These are phyloP conservation scores for Bedellia somnulentella DNA, from an alignment of 2,888 invertebrate genomes.

Conservation along the genomic window DNA sequence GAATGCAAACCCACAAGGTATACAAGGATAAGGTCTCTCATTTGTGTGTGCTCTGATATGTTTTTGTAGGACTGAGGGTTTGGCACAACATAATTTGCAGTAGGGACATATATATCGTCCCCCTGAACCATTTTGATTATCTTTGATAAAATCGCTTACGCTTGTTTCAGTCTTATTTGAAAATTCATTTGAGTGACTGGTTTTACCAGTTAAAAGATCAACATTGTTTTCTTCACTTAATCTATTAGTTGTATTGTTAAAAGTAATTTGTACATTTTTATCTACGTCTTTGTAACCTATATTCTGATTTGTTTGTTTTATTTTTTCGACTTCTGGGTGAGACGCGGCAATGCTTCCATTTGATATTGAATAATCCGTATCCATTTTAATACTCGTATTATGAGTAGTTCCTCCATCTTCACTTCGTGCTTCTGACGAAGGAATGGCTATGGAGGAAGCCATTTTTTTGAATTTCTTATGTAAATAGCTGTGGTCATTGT, in stretches of 20 bases:
- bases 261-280: conserved; percentile 60
- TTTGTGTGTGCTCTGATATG: conserved; percentile 93
- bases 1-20: conserved; percentile 87
- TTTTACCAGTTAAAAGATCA: conserved; percentile 54
- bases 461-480: conserved; percentile 94
- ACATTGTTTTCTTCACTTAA: conserved; percentile 52
- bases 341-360: conserved; percentile 50
- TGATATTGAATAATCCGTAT: conserved; percentile 30
- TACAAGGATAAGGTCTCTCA: conserved; percentile 89
- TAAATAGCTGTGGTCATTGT: conserved; percentile 75
- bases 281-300: conserved; percentile 25
- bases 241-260: conserved; percentile 45
- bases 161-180: conserved; percentile 57
- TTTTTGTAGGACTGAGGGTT: conserved; percentile 91
- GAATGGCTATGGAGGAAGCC: conserved; percentile 62
- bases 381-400: conserved; percentile 33
- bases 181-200: conserved; percentile 57
- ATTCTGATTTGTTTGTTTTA: conserved; percentile 28
- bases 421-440: conserved; percentile 29
- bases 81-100: conserved; percentile 87
- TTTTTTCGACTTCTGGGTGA: conserved; percentile 50
- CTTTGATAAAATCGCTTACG: conserved; percentile 55
- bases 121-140: conserved; percentile 36
- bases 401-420: too few species aligned
- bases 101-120: conserved; percentile 85